A percentile compares a stretch with the other conserved stretches of the same genome.
Conservation (phyloP, 2,888 invertebrate genomes). For the Ferrisia virgata region DNA sequence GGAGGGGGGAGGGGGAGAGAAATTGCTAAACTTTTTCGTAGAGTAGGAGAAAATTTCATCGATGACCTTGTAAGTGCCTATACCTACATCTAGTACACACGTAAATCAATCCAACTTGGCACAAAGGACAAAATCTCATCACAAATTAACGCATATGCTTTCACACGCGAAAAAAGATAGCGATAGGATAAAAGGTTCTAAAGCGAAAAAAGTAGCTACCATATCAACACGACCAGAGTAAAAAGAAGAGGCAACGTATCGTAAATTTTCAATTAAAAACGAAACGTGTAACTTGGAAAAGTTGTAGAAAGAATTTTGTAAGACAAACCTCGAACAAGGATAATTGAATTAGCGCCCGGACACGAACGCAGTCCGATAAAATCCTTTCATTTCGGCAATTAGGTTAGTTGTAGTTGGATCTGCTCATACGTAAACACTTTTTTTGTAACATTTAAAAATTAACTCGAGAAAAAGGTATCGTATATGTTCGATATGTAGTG, state of each 20-base stretch:
- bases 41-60: background rate
- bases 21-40: background rate
- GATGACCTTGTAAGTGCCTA: background rate
- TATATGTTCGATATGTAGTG: background rate
- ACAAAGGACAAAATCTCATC: background rate
- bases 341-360: constrained; percentile 27
- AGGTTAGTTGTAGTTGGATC: background rate
- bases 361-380: constrained; percentile 17
- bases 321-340: constrained; percentile 15
- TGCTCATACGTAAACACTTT: constrained; percentile 21
- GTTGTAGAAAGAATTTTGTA: constrained; percentile 14
- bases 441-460: constrained; percentile 32
- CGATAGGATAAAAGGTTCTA: background rate
- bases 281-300: constrained; percentile 9
- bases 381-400: constrained; percentile 29
- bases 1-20: too few relatives aligned
- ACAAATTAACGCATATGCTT: background rate
- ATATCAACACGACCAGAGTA: background rate
- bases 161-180: background rate
- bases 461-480: background rate
- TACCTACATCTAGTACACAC: too few relatives aligned
- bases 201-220: too few relatives aligned
- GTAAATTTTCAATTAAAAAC: constrained; percentile 27
- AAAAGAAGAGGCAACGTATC: background rate
- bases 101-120: background rate